A percentile compares a stretch with the other conserved stretches of the same genome.
Conservation (phyloP, 1,140 invertebrate genomes). For the Neotoxoptera formosana region DNA sequence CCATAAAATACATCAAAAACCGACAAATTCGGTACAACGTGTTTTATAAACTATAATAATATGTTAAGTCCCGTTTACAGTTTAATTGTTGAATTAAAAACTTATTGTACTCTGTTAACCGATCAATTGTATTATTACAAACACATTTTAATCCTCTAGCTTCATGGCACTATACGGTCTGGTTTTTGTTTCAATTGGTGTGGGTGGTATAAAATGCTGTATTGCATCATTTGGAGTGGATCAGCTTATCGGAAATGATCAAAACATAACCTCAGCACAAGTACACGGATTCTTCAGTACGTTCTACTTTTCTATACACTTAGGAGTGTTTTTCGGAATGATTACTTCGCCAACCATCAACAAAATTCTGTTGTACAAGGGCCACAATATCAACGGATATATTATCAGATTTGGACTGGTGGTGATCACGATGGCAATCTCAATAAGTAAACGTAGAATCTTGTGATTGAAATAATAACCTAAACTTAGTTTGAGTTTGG, state of each 20-base stretch:
- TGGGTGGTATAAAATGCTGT: slow-evolving; percentile 96
- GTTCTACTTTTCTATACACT: slow-evolving; percentile 93
- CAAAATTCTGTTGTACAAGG: background rate
- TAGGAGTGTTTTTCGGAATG: slow-evolving; percentile 87
- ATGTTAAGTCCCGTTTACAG: background rate
- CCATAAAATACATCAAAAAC: background rate
- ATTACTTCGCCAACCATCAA: slow-evolving; percentile 84
- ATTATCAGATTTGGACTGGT: slow-evolving; percentile 9
- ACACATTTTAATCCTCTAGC: background rate
- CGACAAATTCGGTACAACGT: background rate
- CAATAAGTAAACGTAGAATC: slow-evolving; percentile 7
- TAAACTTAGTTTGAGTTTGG: background rate
- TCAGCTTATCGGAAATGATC: slow-evolving; percentile 83
- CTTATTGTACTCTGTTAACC: background rate
- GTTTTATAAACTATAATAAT: background rate
- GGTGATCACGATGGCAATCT: background rate
- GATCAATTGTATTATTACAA: background rate
- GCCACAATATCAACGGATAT: background rate
- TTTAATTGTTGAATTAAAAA: background rate
- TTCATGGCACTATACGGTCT: slow-evolving; percentile 68
- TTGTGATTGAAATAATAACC: background rate
- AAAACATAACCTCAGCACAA: slow-evolving; percentile 64
- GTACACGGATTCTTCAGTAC: slow-evolving; percentile 84
- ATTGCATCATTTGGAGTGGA: slow-evolving; percentile 97
- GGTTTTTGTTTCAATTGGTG: slow-evolving; percentile 84